Evolutionary conservation across 2,888 invertebrate genomes (phyloP), one percentile per base, ranked within the genome.

Genomic region (Laspeyria flexula): DNA sequence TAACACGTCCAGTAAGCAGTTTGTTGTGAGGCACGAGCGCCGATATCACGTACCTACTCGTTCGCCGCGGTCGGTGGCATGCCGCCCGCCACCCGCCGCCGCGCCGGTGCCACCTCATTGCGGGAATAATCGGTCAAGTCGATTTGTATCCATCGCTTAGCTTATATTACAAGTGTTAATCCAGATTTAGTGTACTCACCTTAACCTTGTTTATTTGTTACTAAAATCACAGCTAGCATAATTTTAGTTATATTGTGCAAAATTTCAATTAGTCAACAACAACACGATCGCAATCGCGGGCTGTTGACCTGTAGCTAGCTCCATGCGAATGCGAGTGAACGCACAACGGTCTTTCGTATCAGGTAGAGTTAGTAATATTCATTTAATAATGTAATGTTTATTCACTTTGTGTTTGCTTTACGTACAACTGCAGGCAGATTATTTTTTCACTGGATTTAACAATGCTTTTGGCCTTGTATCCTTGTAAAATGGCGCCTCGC

Each of bases 401-500:
- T 65, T 65, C 53, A 60, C 45, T 50, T 51, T 41, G 37, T 55
- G 34, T 44, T 59, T 60, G 53, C 48, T 46, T 53, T 37, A 60
- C 43, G 35, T 46, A 66, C 56, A 69, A 61, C 60, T 63, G 58
- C 63, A 70, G 38, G 51, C 60, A 66, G 65, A 64, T 11, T 7
- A 5, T 71, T n/a, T n/a, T 79, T 85, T 74, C 73, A 81, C 73
- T 76, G 77, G 74, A 76, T 81, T 64, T 71, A 82, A 85, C 83
- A 86, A 86, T 84, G 73, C 80, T 86, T 83, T 83, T 82, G 85
- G 88, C 88, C 89, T 89, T 89, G 89, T 86, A 89, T 90, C 90
- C 89, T 90, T 90, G 89, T 90, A 90, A 90, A 90, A 90, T 90
- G 90, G 91, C 90, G 90, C 90, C 88, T 86, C 85, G 84, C 85